Base-by-base conservation (phyloP, 64 coral and sea anemone genomes). In the Pocillopora damicornis region DNA sequence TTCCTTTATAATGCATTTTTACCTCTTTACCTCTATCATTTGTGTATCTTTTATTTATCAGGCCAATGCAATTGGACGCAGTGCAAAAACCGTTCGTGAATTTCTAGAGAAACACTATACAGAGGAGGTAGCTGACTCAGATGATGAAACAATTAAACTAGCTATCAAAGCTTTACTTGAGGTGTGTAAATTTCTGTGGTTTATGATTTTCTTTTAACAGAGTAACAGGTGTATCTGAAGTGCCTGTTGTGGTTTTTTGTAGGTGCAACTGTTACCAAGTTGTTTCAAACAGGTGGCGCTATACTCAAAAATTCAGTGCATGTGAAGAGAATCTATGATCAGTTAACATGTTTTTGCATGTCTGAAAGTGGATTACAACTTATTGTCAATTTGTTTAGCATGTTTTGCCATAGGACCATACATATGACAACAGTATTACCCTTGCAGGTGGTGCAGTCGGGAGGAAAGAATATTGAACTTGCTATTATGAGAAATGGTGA, bases 51-150 rank as follows among this genome's bases (percentile, higher is more conserved):
- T 57, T 76, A 20, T 73, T 71, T 86, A 58, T 17, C 60, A 98
- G 96, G 96, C 96, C 61, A 94, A 94, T 76, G 96, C 96, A 8
- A 98, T 98, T 90, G 96, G 96, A 60, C 92, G 96, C 25, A 98
- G 96, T 92, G 96, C 96, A 72, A 98, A 98, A 75, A 98, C 96
- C 60, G 96, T 98, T 20, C 90, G 90, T 63, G 96, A 98, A 84
- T 98, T 95, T 75, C 76, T 98, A 59, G 96, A 98, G 83, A 98
- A 98, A 68, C 93, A 98, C 85, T 98, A 98, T 45, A 89, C 96
- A 60, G 93, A 94, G 35, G 96, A 95, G 73, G 82, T 95, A 42
- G 93, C 93, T 56, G 90, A 89, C 14, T 98, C 96, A 51, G 93
- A 98, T 88, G 96, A 98, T 11, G 92, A 94, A n/a, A 95, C 96